Evolutionary conservation across 2,888 invertebrate species (phyloP).

Genomic region (Drosophila cognata): DNA sequence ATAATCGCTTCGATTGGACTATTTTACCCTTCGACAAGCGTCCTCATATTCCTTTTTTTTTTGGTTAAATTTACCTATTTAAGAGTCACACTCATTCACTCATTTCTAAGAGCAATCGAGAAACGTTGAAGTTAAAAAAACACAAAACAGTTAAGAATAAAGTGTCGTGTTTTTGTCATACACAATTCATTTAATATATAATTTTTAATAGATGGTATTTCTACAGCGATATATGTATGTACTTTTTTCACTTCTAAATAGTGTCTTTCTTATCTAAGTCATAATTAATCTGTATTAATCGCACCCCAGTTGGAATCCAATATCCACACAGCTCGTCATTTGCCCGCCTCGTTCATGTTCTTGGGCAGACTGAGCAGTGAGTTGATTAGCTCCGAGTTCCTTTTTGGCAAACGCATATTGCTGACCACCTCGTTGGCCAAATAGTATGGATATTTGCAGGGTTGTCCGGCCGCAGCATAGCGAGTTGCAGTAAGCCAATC

Average conservation of each 20-base stretch:
- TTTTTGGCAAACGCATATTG: constrained; percentile 86
- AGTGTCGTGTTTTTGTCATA: background rate
- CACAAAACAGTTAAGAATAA: background rate
- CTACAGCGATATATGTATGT: constrained; percentile 33
- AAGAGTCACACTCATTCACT: background rate
- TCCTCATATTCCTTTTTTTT: no score
- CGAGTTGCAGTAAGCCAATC: constrained; percentile 80
- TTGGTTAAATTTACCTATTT: background rate
- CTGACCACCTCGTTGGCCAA: constrained; percentile 64
- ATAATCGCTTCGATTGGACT: no score
- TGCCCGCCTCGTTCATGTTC: constrained; percentile 90
- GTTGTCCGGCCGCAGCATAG: constrained; percentile 65
- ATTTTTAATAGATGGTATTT: constrained; percentile 16
- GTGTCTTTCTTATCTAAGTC: constrained; percentile 36
- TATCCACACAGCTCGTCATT: constrained; percentile 80
- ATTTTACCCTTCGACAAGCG: no score
- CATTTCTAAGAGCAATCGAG: no score
- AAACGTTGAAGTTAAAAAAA: background rate
- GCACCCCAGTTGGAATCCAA: constrained; percentile 4
- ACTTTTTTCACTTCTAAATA: background rate
- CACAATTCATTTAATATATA: constrained; percentile 18
- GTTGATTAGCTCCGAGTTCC: constrained; percentile 90
- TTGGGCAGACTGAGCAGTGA: constrained; percentile 91
- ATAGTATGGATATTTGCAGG: constrained; percentile 76
- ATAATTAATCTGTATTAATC: constrained; percentile 19